Percentiles rank a stretch among this genome's conserved stretches.
These are phyloP conservation scores for Sinelater perroti DNA, from an alignment of 2,888 invertebrate species.

Conservation along the genomic window DNA sequence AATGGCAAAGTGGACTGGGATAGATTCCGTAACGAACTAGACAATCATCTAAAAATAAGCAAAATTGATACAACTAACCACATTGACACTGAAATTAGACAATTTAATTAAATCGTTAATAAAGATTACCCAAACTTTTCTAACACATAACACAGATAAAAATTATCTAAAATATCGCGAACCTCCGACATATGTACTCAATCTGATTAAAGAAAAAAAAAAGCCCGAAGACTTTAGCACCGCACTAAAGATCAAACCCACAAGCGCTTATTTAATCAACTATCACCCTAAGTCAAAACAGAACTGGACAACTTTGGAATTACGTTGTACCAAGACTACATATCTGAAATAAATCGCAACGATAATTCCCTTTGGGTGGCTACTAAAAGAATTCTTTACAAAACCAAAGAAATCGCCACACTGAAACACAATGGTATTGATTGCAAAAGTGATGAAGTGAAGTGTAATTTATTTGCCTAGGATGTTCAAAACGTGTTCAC, in stretches of 20 bases:
- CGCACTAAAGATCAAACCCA: constrained; percentile 1
- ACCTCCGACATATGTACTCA: background rate
- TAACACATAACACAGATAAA: too few relatives aligned
- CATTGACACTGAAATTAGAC: too few relatives aligned
- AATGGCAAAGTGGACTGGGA: too few relatives aligned
- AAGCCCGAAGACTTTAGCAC: background rate
- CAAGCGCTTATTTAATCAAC: background rate
- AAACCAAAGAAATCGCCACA: background rate
- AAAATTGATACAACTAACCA: too few relatives aligned
- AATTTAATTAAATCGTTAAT: too few relatives aligned
- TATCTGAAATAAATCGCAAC: constrained; percentile 1
- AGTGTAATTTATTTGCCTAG: constrained; percentile 1
- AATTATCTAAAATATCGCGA: too few relatives aligned
- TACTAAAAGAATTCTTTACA: background rate
- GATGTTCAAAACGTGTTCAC: background rate
- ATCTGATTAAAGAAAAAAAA: constrained; percentile 3
- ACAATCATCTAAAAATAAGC: too few relatives aligned
- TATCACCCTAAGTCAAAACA: background rate
- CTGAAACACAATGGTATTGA: constrained; percentile 1
- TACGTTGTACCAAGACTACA: background rate
- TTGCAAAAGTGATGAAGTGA: background rate
- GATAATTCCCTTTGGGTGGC: background rate
- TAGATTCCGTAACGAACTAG: too few relatives aligned
- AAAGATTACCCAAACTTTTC: too few relatives aligned
- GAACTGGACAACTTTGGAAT: background rate